phyloP scores from a whole-genome alignment of 2,797 vertebrate genomes.

The Chaetodon trifasciatus region DNA sequence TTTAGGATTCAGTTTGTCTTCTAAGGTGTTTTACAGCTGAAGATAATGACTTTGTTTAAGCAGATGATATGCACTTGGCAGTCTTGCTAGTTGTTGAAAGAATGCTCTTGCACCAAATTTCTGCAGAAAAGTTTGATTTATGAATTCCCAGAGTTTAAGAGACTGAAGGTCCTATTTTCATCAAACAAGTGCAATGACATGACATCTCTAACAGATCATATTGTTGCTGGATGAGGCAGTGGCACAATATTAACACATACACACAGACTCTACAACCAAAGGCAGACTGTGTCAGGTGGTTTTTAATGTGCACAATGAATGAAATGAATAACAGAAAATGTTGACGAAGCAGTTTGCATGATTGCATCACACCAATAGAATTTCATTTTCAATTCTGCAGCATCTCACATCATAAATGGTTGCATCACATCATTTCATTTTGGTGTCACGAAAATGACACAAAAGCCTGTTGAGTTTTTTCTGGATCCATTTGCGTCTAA shows the following conservation, averaged over 20 bases:
- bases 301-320: not conserved
- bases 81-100: not conserved
- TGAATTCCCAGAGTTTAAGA: not conserved
- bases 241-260: not conserved
- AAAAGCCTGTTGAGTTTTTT: not conserved
- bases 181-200: not conserved
- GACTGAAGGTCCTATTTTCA: not conserved
- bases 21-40: not conserved
- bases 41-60: not conserved
- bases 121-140: not conserved
- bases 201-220: not conserved
- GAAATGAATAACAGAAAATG: not conserved
- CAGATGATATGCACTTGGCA: not conserved
- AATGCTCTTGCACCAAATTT: not conserved
- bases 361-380: not conserved
- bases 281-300: not conserved
- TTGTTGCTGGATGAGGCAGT: not conserved
- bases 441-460: not conserved
- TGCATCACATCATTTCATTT: not conserved
- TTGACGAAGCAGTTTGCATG: not conserved
- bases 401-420: not conserved
- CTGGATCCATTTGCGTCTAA: not conserved
- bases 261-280: not conserved
- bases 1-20: conserved; percentile 25
- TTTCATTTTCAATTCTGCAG: not conserved